Evolutionary conservation across 2,113 vertebrate genomes (phyloP).

Genomic region (Arizona elegans): DNA sequence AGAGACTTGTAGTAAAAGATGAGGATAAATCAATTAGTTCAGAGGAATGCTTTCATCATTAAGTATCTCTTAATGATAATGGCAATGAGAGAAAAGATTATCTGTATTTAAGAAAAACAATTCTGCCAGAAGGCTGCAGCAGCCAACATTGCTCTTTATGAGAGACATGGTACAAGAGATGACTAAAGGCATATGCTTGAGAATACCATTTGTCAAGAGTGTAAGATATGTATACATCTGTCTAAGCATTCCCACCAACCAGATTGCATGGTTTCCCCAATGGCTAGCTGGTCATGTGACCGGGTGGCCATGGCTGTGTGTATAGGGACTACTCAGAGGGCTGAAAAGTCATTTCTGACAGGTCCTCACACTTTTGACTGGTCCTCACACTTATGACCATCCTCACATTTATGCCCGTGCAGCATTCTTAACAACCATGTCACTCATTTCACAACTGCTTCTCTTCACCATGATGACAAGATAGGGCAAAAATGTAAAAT

Average conservation of each 20-base stretch:
- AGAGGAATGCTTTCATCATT: slow-evolving; percentile 1
- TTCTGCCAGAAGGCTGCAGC: background rate
- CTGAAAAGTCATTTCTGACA: no score
- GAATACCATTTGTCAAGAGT: background rate
- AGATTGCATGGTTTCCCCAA: background rate
- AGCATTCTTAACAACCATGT: no score
- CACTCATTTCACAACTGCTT: no score
- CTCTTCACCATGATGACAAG: no score
- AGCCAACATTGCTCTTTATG: background rate
- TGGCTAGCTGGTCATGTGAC: no score
- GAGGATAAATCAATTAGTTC: background rate
- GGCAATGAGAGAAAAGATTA: background rate
- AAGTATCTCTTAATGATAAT: background rate
- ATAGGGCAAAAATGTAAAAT: no score
- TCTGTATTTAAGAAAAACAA: background rate
- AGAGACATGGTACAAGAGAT: background rate
- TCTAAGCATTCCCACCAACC: background rate
- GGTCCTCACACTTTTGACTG: no score
- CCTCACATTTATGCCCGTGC: no score
- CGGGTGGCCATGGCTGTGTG: no score
- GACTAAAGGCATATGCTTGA: background rate
- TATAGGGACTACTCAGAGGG: no score
- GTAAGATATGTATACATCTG: background rate
- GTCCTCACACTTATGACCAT: no score
- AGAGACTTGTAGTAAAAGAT: background rate